Base-by-base conservation (phyloP, 2,888 invertebrate genomes). In the Sisyra terminalis region DNA sequence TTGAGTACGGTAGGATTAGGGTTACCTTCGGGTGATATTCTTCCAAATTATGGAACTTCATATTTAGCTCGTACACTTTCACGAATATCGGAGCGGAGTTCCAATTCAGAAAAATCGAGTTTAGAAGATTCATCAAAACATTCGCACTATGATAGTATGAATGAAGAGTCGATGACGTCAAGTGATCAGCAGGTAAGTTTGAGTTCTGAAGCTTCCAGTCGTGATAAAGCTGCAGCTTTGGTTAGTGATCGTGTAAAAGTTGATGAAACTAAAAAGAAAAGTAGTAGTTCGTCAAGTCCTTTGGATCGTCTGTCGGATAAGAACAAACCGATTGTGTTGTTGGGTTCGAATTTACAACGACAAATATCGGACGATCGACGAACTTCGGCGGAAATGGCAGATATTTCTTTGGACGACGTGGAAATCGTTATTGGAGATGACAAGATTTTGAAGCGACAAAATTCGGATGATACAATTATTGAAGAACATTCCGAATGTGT, bases 91-190 rank as follows among this genome's bases (percentile, higher is more conserved):
- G 89, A 89, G 61, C 70, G 87, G 35, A 88, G 87, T 50, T 88
- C 88, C 8, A 85, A 86, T 9, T 87, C 87, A 0, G 87, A 87
- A 57, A 87, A 87, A 59, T 83, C 84, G 2, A 86, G 86, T 54
- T 78, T 84, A 46, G 78, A 86, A 53, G 86, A 87, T 63, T 82
- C 84, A 0, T 86, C 86, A 24, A 87, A 86, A 60, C 85, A 81
- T 3, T 84, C 85, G 2, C 75, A 84, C 46, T 85, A 85, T 3
- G 82, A 84, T 44, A 86, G 86, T 57, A 72, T 85, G 48, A 84
- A 85, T 50, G 87, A 87, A 57, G 86, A 86, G 57, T 85, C 85
- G 0, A 65, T 83, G 29, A 77, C 80, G 47, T 86, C 86, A 0
- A 86, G 84, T 53, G 86, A 87, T 59, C 85, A 82, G 54, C 86